A percentile compares a stretch with the other conserved stretches of the same genome.
Evolutionary conservation across 2,888 invertebrate species (phyloP).

Genomic region (Meganola albula): DNA sequence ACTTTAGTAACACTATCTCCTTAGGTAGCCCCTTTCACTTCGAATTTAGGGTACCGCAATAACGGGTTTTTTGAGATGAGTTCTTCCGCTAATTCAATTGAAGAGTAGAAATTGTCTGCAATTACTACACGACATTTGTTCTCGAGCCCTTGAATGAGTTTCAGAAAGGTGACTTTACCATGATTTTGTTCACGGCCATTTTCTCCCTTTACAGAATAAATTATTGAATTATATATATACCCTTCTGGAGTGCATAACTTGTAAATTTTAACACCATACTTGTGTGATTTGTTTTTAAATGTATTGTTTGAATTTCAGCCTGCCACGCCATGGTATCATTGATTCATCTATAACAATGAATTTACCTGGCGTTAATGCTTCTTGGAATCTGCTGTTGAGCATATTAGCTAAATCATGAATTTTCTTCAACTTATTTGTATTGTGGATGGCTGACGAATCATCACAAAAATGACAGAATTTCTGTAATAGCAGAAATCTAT

Average conservation of each 20-base stretch:
- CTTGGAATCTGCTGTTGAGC: constrained; percentile 13
- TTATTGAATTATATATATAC: constrained; percentile 20
- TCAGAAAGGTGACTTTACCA: neutral
- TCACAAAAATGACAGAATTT: constrained; percentile 31
- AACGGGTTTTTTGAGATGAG: constrained; percentile 9
- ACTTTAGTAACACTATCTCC: constrained; percentile 13
- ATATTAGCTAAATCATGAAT: constrained; percentile 12
- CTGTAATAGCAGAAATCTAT: constrained; percentile 27
- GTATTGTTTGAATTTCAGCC: constrained; percentile 35
- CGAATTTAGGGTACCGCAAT: constrained; percentile 20
- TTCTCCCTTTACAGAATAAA: constrained; percentile 21
- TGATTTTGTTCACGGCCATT: neutral
- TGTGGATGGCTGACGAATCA: constrained; percentile 11
- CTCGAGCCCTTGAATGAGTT: constrained; percentile 5
- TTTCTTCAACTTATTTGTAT: constrained; percentile 18
- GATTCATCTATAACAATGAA: constrained; percentile 35
- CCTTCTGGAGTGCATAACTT: constrained; percentile 33
- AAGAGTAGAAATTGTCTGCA: constrained; percentile 11
- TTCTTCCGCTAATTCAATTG: neutral
- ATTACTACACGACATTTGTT: constrained; percentile 19
- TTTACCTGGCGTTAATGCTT: constrained; percentile 27
- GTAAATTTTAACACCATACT: constrained; percentile 38
- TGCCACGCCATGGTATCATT: constrained; percentile 36
- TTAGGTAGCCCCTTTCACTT: constrained; percentile 26
- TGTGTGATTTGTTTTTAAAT: constrained; percentile 30